Percentiles rank a stretch among this genome's conserved stretches.
Evolutionary conservation across 23 tunicate genomes (phyloP).

Genomic region (Styela clava): DNA sequence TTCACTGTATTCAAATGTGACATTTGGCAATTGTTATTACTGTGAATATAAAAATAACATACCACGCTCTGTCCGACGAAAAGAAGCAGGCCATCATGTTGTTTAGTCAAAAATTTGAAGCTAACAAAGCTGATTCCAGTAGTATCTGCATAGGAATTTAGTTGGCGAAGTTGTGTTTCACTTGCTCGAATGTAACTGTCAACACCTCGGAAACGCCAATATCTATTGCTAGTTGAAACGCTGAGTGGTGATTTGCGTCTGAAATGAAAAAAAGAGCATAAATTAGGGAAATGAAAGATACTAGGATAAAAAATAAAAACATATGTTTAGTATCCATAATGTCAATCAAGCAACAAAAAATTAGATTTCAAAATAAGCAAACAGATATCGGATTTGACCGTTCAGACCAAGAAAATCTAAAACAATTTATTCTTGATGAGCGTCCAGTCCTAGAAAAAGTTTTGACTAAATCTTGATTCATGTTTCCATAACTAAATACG

Average conservation of each 20-base stretch:
- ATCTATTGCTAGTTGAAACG: not conserved
- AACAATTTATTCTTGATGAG: too few species aligned
- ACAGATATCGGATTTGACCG: too few species aligned
- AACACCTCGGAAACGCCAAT: slow-evolving; percentile 75
- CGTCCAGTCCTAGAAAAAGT: too few species aligned
- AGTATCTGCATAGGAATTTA: slow-evolving; percentile 3
- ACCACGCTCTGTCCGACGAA: slow-evolving; percentile 54
- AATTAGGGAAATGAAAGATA: too few species aligned
- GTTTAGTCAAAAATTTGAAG: slow-evolving; percentile 51
- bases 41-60: slow-evolving; percentile 17
- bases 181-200: slow-evolving; percentile 63
- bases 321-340: too few species aligned
- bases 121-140: slow-evolving; percentile 39
- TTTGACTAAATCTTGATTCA: too few species aligned
- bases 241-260: not conserved
- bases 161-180: slow-evolving; percentile 23
- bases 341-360: too few species aligned
- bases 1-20: not conserved
- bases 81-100: slow-evolving; percentile 51
- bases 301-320: too few species aligned
- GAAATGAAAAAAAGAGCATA: not conserved
- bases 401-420: too few species aligned
- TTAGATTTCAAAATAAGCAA: too few species aligned
- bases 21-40: not conserved
- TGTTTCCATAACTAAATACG: too few species aligned